phyloP scores from a whole-genome alignment of 2,888 invertebrate species.

The Notodonta dromedarius region DNA sequence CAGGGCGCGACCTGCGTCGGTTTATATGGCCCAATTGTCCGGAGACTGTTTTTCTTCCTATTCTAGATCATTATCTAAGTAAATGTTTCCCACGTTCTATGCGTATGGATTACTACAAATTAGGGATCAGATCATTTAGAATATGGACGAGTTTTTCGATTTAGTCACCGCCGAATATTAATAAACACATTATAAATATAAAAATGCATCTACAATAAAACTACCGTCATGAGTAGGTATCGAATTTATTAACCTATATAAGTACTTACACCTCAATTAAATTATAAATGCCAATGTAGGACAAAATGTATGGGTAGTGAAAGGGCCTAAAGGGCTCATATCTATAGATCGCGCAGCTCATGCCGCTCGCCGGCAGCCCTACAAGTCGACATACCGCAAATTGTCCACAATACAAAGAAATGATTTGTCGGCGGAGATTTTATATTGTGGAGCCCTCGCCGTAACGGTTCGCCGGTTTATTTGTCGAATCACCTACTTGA shows the following conservation, averaged over 20 bases:
- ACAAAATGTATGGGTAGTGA: no score
- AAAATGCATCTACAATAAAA: no score
- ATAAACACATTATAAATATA: no score
- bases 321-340: not conserved
- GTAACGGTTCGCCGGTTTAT: conserved; percentile 49
- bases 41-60: not conserved
- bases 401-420: conserved; percentile 45
- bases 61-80: not conserved
- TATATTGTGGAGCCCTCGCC: conserved; percentile 45
- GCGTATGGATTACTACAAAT: no score
- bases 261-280: no score
- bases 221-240: no score
- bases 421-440: conserved; percentile 55
- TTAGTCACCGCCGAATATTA: no score
- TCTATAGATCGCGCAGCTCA: conserved; percentile 13
- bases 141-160: no score
- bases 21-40: not conserved
- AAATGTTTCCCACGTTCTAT: not conserved
- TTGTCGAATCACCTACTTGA: conserved; percentile 32
- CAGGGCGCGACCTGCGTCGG: conserved; percentile 43
- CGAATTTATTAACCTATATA: no score
- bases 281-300: no score
- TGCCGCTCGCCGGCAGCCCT: conserved; percentile 33
- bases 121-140: no score
- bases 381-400: conserved; percentile 26